Evolutionary conservation across 2,888 invertebrate genomes (phyloP), one percentile per base, ranked within the genome.

Genomic region (Creontiades dilutus): DNA sequence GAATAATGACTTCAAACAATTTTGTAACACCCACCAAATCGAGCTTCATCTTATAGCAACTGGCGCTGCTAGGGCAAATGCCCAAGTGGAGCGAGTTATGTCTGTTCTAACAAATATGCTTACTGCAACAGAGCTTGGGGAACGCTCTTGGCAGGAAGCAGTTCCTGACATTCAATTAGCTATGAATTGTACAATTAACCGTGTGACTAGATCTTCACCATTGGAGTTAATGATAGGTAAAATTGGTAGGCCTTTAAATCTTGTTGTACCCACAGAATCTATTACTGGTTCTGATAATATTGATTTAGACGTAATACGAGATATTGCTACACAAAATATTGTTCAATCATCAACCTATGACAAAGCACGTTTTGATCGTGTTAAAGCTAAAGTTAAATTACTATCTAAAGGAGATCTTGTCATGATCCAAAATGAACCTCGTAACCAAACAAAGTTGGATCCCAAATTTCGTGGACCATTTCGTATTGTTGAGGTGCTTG

Each of bases 41-140:
- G 87, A 89, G n/a, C 76, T 91, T 2, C 92, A 92, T 90, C 55
- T 92, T 0, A 92, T 92, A 23, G 92, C 92, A 9, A 92, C 92
- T 19, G 92, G 92, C 7, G 52, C 91, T 9, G 86, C 89, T 46
- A 91, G 92, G 4, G 92, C 92, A 12, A 92, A 93, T 88, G 92
- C 92, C 55, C 57, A 85, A 85, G 85, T 85, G 0, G 85, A 85
- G 27, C 5, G 85, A 85, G 85, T 57, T 1, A 84, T 84, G 84
- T 48, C 84, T 11, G 84, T 84, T 27, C 19, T 84, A 52, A 84
- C 84, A 2, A 84, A 85, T 28, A 57, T 57, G 85, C 28, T 85
- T 5, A 82, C 82, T 47, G 82, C 57, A n/a, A 85, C 85, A 1
- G 85, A 85, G 57, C 85, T 85, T 14, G 85, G 85, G 2, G 85